Evolutionary conservation across 2,113 vertebrate genomes (phyloP).

Genomic region (Motacilla alba): DNA sequence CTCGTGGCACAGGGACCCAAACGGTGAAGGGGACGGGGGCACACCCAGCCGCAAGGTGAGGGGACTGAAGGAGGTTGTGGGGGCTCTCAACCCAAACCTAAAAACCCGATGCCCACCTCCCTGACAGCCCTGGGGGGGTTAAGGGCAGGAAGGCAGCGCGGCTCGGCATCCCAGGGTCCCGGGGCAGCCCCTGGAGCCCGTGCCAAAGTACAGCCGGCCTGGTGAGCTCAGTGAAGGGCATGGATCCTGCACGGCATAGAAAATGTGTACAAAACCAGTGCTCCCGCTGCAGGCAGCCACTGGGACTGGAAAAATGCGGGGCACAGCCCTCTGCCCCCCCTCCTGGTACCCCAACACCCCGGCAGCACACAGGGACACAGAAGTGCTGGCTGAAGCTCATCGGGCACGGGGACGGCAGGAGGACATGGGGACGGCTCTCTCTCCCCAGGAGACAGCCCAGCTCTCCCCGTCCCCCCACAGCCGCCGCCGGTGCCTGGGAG

Average conservation of each 20-base stretch:
- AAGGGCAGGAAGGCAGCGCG: background rate
- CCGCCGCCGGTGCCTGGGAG: rapidly evolving
- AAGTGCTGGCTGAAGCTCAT: background rate
- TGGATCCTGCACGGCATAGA: background rate
- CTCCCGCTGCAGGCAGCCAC: background rate
- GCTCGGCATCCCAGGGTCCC: background rate
- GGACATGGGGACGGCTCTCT: too few relatives aligned
- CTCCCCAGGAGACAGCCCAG: background rate
- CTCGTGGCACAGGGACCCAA: background rate
- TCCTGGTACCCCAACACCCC: background rate
- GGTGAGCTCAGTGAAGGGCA: background rate
- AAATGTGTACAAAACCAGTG: background rate
- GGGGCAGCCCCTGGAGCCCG: background rate
- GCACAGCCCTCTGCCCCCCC: background rate
- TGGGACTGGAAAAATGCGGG: background rate
- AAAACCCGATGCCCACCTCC: background rate
- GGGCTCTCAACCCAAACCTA: background rate
- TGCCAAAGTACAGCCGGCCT: background rate
- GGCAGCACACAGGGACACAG: background rate
- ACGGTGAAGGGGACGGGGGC: background rate
- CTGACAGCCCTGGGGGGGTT: background rate
- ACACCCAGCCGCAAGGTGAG: background rate
- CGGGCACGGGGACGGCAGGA: background rate
- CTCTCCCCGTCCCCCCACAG: rapidly evolving
- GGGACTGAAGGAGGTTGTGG: background rate